A percentile compares a stretch with the other conserved stretches of the same genome.
Evolutionary conservation across 2,797 vertebrate species (phyloP).

Genomic region (Gambusia yucatana): DNA sequence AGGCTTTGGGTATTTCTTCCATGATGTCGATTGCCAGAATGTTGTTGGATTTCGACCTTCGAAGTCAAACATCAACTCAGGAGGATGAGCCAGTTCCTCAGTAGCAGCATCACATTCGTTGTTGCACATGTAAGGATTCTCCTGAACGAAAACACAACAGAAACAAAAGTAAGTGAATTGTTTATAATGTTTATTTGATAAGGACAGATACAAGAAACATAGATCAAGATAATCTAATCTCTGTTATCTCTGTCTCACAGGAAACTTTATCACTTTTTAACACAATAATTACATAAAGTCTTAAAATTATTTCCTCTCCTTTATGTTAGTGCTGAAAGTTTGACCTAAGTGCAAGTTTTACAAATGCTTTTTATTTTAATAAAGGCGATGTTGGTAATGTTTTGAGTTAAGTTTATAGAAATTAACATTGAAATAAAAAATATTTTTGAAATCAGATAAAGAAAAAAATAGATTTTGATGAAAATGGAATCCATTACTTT

Average conservation of each 20-base stretch:
- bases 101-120: constrained; percentile 95
- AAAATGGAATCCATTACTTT: background rate
- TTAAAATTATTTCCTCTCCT: background rate
- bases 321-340: background rate
- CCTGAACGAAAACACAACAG: constrained; percentile 73
- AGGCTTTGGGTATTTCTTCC: constrained; percentile 95
- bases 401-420: background rate
- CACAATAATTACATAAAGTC: background rate
- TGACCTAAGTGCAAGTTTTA: background rate
- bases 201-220: too few species aligned
- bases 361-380: background rate
- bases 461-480: background rate
- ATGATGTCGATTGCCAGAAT: constrained; percentile 97
- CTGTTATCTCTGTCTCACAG: too few species aligned
- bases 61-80: constrained; percentile 95
- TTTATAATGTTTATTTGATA: too few species aligned
- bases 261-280: too few species aligned
- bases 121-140: constrained; percentile 99
- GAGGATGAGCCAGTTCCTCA: constrained; percentile 94
- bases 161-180: constrained; percentile 18
- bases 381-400: background rate
- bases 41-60: constrained; percentile 97
- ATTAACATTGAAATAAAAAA: background rate
- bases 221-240: too few species aligned
- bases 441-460: background rate